Evolutionary conservation across 2,888 invertebrate genomes (phyloP), one percentile per base, ranked within the genome.

Genomic region (Lepidochrysops patricia): DNA sequence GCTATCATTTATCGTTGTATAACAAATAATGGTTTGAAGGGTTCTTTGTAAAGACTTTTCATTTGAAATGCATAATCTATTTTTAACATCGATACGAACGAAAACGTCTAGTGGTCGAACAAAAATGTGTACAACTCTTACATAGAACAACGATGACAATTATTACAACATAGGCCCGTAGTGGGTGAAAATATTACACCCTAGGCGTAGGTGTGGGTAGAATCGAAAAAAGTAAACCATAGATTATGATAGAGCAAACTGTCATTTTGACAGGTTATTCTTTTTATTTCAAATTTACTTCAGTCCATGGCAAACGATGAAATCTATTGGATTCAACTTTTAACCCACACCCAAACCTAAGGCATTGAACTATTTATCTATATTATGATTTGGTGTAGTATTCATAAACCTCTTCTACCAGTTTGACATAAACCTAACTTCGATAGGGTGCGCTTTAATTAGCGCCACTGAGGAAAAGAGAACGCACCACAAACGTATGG

Each of bases 401-500:
- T 54, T 54, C 32, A 15, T 19, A 54, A 54, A 32, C 32, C 54
- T 19, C 29, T 32, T 29, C 32, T 54, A 54, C 26, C 29, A 54
- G 15, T 54, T 29, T 54, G 54, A 54, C 54, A 54, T 54, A 54
- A 54, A 54, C 54, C 54, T 12, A 32, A 26, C 50, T 43, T 19
- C 19, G 15, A 9, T 19, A 23, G 43, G 15, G 19, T 43, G 43
- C 19, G 43, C 43, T 29, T 29, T 35, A 35, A n/a, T n/a, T n/a
- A n/a, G n/a, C n/a, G n/a, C n/a, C n/a, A n/a, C n/a, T n/a, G n/a
- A n/a, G n/a, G n/a, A n/a, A n/a, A n/a, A n/a, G n/a, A n/a, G n/a
- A n/a, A n/a, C n/a, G n/a, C n/a, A n/a, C n/a, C n/a, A n/a, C n/a
- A n/a, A n/a, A n/a, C n/a, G n/a, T n/a, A n/a, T n/a, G n/a, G n/a